Base-by-base conservation (phyloP, 2,797 vertebrate species). In the Borostomias antarcticus region DNA sequence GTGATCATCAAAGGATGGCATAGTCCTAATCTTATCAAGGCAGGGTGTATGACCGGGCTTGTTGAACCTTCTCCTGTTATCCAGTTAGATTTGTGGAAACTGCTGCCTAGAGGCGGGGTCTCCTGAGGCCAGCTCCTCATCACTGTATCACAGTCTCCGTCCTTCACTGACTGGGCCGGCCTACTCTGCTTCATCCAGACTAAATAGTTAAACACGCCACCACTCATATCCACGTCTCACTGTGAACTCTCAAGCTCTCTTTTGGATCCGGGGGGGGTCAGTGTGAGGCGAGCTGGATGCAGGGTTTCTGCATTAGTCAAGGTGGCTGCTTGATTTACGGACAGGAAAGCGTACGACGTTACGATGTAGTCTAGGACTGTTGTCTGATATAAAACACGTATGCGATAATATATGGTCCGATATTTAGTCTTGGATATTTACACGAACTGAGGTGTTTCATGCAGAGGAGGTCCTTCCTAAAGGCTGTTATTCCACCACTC, bases 1-100 rank as follows among this genome's bases (percentile, higher is more conserved):
- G 60, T 30, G 48, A 59, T 63, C 58, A 69, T 78, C 53, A 73
- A 73, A 67, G 69, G 21, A 25, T 33, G 23, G 2, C 58, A 13
- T 45, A 64, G 47, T 45, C 53, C 33, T 68, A 26, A 68, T 54
- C 48, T 58, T 57, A 29, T 79, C 68, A 68, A 53, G 9, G n/a
- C 37, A 68, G 66, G 25, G 26, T 68, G 54, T 58, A 67, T 70
- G 60, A 70, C 59, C 35, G 53, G 50, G 61, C 30, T 13, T 37
- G 60, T 53, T 64, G 25, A n/a, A 54, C 53, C 52, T 13, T 30
- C 21, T 5, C 30, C 5, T 30, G 8, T 17, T 66, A 19, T 33
- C 33, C 47, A 33, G 5, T 60, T 47, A 13, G 30, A 32, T 53
- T 28, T 15, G 43, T 3, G 21, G 47, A 58, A 70, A 51, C 45